phyloP scores from a whole-genome alignment of 2,797 vertebrate species.

The Denticeps clupeoides region DNA sequence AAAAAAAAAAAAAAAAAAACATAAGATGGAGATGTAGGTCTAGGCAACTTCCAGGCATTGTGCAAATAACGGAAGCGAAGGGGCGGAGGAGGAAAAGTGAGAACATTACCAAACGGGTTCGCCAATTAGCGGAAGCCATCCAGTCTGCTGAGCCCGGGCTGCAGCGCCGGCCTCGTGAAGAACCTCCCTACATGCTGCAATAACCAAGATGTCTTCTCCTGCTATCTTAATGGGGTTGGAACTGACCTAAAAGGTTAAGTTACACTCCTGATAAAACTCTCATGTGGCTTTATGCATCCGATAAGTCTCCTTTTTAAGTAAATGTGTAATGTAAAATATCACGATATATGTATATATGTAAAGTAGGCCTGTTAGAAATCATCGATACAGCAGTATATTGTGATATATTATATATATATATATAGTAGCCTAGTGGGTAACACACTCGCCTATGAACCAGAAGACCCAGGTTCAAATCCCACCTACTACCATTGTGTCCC shows the following conservation, averaged over 20 bases:
- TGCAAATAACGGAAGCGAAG: constrained; percentile 61
- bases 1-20: constrained; percentile 43
- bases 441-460: no score
- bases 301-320: no score
- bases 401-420: no score
- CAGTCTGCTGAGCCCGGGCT: constrained; percentile 49
- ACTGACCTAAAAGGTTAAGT: neutral
- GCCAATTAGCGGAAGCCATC: constrained; percentile 63
- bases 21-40: constrained; percentile 32
- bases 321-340: neutral
- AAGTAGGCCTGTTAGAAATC: no score
- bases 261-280: constrained; percentile 14
- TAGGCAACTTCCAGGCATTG: constrained; percentile 73
- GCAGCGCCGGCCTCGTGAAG: constrained; percentile 26
- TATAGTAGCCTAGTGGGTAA: no score
- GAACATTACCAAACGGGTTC: constrained; percentile 65
- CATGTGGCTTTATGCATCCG: no score
- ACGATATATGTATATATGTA: no score
- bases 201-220: neutral
- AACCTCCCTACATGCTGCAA: constrained; percentile 34
- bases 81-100: constrained; percentile 65
- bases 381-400: no score
- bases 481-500: no score
- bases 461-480: no score
- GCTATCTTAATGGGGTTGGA: neutral